Evolutionary conservation across 2,888 invertebrate species (phyloP), one percentile per base, ranked within the genome.

Genomic region (Mythimna loreyi): DNA sequence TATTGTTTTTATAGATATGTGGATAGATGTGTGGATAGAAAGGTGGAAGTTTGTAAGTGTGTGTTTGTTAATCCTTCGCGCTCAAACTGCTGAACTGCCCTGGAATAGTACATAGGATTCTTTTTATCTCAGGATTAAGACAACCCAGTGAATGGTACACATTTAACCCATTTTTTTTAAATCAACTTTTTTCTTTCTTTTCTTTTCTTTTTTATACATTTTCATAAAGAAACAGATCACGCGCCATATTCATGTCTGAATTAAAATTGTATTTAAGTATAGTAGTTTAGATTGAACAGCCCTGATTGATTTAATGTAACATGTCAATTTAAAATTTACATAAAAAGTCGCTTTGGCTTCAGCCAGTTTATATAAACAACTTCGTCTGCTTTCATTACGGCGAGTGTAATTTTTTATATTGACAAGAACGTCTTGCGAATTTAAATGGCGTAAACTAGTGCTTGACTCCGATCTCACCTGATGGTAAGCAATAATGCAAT

Each of bases 231-330:
- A 50, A 45, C 49, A 40, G 45, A 56, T 71, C 40, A 49, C n/a
- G 47, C 33, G 62, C n/a, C 57, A 58, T 74, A 53, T 78, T 72
- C 63, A 77, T 78, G n/a, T 49, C 23, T 25, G 30, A 47, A 62
- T 72, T 43, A 72, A 63, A 57, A 57, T 78, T 43, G 57, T 63
- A 58, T 62, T 30, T 60, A 74, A 59, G 45, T 79, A 50, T 21
- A 40, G 55, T 49, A 50, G 59, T 72, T 60, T 56, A 63, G 6
- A 62, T 52, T 62, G 19, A 50, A 80, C 60, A 61, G 52, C 60
- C 68, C 19, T 53, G 58, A 78, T 71, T 77, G 66, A 78, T 81
- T 77, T 64, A 81, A 67, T 76, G 64, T 55, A 28, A 80, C 75
- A 75, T 67, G 63, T 75, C 81, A 82, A 70, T 65, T 60, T 50